Conservation (phyloP, 1,140 invertebrate genomes). For the Euura lappo region DNA sequence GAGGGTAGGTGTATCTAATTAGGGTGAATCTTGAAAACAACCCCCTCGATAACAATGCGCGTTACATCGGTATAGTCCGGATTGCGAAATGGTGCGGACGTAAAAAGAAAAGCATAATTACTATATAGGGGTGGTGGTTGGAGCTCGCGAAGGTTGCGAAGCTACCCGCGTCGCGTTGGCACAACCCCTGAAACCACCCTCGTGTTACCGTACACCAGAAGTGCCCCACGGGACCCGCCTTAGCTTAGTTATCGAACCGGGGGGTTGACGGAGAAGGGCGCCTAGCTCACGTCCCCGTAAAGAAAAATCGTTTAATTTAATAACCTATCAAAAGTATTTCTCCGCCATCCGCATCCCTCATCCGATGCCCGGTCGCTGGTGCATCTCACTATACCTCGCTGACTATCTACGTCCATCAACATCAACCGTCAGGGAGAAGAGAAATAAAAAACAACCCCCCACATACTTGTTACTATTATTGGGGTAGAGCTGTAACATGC, state of each 20-base stretch:
- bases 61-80: slow-evolving; percentile 41
- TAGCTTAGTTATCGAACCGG: too few relatives aligned
- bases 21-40: slow-evolving; percentile 36
- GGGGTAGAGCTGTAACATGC: too few relatives aligned
- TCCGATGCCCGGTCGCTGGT: too few relatives aligned
- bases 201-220: slow-evolving; percentile 49
- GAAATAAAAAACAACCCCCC: too few relatives aligned
- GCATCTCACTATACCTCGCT: too few relatives aligned
- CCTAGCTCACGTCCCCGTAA: neutral
- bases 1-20: slow-evolving; percentile 36
- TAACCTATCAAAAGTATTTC: slow-evolving; percentile 52
- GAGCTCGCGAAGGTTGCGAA: too few relatives aligned
- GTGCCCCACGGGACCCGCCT: slow-evolving; percentile 46
- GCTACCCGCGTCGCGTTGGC: too few relatives aligned
- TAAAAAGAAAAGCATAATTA: slow-evolving; percentile 60
- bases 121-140: slow-evolving; percentile 44
- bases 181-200: too few relatives aligned
- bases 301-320: slow-evolving; percentile 56
- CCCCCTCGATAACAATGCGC: slow-evolving; percentile 41
- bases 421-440: too few relatives aligned
- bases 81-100: slow-evolving; percentile 54
- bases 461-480: too few relatives aligned
- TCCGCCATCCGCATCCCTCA: neutral
- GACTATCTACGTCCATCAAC: too few relatives aligned
- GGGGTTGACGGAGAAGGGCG: slow-evolving; percentile 12